Base-by-base conservation (phyloP, 2,888 invertebrate genomes). In the Pseudoips prasinana region DNA sequence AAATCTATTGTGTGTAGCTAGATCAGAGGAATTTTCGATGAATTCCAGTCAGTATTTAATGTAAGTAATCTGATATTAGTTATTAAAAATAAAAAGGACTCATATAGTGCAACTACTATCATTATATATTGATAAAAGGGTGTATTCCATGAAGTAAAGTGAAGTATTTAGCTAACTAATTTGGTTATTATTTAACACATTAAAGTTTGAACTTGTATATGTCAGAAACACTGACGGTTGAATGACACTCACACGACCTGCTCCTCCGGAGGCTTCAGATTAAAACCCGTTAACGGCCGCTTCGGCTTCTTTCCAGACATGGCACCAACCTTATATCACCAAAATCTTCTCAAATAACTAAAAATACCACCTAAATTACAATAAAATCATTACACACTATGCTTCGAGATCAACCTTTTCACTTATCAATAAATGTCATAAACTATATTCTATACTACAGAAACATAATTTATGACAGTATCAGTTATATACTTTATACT, bases 271-370 rank as follows among this genome's bases (percentile, higher is more conserved):
- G 72, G 67, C 44, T 72, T 72, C 29, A 87, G 75, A 46, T 61
- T 74, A 31, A 86, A 78, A 26, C 78, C 72, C 22, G 78, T 75
- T 8, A 73, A 75, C 34, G 72, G 73, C 29, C 64, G 72, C 64
- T 79, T 82, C 64, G n/a, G n/a, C 70, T 82, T 53, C 74, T 65
- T 43, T 69, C 71, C 38, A 20, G 87, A 82, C 87, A 87, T 87
- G 36, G 56, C 51, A 34, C 44, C 36, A 31, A 36, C 35, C 45
- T 43, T 46, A 33, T 40, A 30, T 30, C 25, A 44, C 35, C 30
- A 20, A 40, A 8, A 29, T 17, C 20, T 4, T 9, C 38, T 9
- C 22, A 32, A 37, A 48, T 28, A 44, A 23, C 34, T 31, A 37
- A 44, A 39, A 42, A 38, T 44, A 25, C 27, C 29, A 45, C 33